Evolutionary conservation across 1,140 invertebrate genomes (phyloP), one percentile per base, ranked within the genome.

Genomic region (Pseudomyrmex sp.): DNA sequence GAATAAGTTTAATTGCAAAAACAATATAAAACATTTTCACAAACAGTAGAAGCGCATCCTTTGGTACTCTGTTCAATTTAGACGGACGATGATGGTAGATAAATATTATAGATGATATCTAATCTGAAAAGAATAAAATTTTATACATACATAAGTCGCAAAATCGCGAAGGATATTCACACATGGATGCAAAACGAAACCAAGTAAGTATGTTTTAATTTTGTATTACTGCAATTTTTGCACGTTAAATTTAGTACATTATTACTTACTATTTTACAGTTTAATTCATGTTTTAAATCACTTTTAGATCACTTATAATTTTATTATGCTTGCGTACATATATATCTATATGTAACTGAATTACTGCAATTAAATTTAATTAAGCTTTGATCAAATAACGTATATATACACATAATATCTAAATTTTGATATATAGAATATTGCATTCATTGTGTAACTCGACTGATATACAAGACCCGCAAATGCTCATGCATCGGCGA

Each of bases 351-450:
- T 44, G 54, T 54, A 74, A 50, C 61, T 75, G 66, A 54, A 44
- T 56, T 44, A 66, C 23, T 18, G 23, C 10, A 54, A 65, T 76
- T 65, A 76, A 76, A 50, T 52, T 63, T 52, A 65, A 76, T 76
- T 65, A 76, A 52, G 61, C 12, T 7, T 18, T 52, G 13, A 56
- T 66, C n/a, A 56, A 77, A 77, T 77, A 35, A 35, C 0, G 35
- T 35, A 35, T 35, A 35, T 35, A 35, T 23, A 66, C 63, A 56
- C 23, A 20, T 9, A 46, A 44, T 35, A 44, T 35, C 35, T 68
- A 66, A 44, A 66, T 54, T 58, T 68, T 44, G 35, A 26, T 35
- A 35, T 35, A 76, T n/a, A 76, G 18, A 76, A 54, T 35, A 35
- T 76, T 46, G 20, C 18, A 76, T 76, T 65, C 18, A 76, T 54